Evolutionary conservation across 2,113 vertebrate genomes (phyloP), one percentile per base, ranked within the genome.

Genomic region (Laterallus jamaicensis): DNA sequence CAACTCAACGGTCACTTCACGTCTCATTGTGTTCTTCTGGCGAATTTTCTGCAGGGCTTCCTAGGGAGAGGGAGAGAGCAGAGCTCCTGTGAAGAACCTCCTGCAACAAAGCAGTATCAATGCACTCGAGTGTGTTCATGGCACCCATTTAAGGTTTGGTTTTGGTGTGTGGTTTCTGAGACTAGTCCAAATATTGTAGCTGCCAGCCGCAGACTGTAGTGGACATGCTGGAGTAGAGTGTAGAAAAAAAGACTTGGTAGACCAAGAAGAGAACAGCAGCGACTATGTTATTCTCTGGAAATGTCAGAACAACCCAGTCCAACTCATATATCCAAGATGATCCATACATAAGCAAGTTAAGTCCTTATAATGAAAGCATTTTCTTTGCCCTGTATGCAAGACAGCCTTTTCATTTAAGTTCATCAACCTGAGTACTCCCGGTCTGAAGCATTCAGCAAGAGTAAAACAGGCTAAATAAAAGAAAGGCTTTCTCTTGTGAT

Each of bases 21-120:
- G 98, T 70, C 99, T 98, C 99, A 99, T 99, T 1, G 99, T 99
- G 96, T 99, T 99, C 98, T 99, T 99, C 98, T 99, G 99, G 56
- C 99, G 98, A 95, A 99, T 99, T 97, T 99, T 99, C 97, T 99
- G 99, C 94, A 99, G 98, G 3, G 99, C 99, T 97, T 99, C 99
- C 99, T 99, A 87, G 81, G 87, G 84, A 94, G 84, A 94, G 83
- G 56, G 85, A 97, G 29, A 87, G 24, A 94, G 70, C 2, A 6
- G 29, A 85, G 49, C 60, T 75, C 50, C 68, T 69, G 28, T 88
- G 56, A 97, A 83, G 52, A 58, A 42, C 13, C 15, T 70, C 20
- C 56, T 60, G 39, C 14, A 63, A 19, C 29, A 80, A 77, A 82
- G 55, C 63, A 31, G 28, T 12, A 82, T 9, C 28, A 58, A 16